Evolutionary conservation across 1,140 invertebrate genomes (phyloP), one percentile per base, ranked within the genome.

Genomic region (Amphibalanus amphitrite): DNA sequence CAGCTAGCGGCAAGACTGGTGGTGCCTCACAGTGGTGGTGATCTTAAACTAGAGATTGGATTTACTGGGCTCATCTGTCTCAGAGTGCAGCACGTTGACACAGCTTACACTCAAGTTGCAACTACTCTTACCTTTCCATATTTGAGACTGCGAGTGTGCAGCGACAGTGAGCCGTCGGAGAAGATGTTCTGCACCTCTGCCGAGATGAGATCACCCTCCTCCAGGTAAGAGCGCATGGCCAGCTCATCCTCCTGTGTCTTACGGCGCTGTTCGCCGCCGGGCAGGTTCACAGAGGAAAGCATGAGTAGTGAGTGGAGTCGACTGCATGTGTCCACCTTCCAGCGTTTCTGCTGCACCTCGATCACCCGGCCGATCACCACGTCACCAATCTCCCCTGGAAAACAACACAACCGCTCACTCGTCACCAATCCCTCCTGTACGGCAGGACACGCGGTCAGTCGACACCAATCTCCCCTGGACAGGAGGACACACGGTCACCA

Each of bases 401-500:
- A n/a, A n/a, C 94, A 77, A 94, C 97, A 64, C 30, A 29, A 20
- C 29, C 38, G 38, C 0, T 26, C 30, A 71, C n/a, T 28, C 64
- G 26, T 26, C 23, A 23, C 23, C 64, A 23, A 23, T n/a, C 64
- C 6, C 64, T 3, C 64, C 23, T 26, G 26, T 3, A 65, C 64
- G 3, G 23, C 23, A 23, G 26, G 6, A 65, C 4, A 65, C 64
- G 93, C 97, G 65, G 99, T 90, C 59, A 99, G 86, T n/a, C 33
- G 33, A 6, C 33, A 38, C 33, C 33, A 15, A 38, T 38, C 33
- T 38, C 33, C 4, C 33, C 95, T 95, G 67, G 96, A 96, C 75
- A 99, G 84, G 85, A 98, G 98, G 8, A 99, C 93, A 70, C 92
- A 93, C 97, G 65, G 99, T 90, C 47, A 99, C 86, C 26, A 99